phyloP scores from a whole-genome alignment of 2,888 invertebrate species.

The Ormyrus labotus region DNA sequence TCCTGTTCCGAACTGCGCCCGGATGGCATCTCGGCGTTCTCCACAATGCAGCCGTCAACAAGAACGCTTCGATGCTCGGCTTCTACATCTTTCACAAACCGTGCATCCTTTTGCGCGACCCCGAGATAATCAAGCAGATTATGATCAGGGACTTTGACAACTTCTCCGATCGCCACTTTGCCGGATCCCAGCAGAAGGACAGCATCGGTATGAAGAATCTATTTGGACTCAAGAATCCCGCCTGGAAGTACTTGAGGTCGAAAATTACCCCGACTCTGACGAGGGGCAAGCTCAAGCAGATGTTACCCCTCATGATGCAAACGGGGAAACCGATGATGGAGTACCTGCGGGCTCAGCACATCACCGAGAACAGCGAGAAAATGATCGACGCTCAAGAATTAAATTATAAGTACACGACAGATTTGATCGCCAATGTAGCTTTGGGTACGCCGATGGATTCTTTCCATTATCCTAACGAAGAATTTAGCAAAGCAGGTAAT shows the following conservation, averaged over 20 bases:
- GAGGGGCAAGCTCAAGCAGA: conserved; percentile 78
- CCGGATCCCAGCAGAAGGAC: conserved; percentile 73
- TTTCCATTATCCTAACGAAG: conserved; percentile 65
- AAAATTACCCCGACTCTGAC: conserved; percentile 79
- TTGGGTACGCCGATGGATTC: conserved; percentile 67
- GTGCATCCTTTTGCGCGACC: conserved; percentile 75
- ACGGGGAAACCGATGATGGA: conserved; percentile 70
- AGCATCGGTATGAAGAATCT: conserved; percentile 74
- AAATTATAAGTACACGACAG: conserved; percentile 68
- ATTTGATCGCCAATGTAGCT: conserved; percentile 67
- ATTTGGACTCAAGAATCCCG: conserved; percentile 75
- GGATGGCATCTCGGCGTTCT: conserved; percentile 67
- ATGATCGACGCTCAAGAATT: conserved; percentile 68
- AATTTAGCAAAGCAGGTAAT: conserved; percentile 65
- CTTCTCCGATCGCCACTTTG: conserved; percentile 76
- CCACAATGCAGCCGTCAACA: conserved; percentile 61
- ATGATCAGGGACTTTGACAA: conserved; percentile 76
- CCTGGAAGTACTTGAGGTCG: conserved; percentile 77
- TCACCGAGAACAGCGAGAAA: conserved; percentile 55
- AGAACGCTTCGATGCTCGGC: conserved; percentile 73
- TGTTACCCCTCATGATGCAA: conserved; percentile 76
- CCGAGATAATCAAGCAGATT: conserved; percentile 76
- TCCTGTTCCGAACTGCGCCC: conserved; percentile 67
- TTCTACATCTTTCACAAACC: conserved; percentile 77
- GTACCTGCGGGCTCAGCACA: conserved; percentile 59